A percentile compares a stretch with the other conserved stretches of the same genome.
phyloP scores from a whole-genome alignment of 2,888 invertebrate species.

The Ametastegia equiseti region DNA sequence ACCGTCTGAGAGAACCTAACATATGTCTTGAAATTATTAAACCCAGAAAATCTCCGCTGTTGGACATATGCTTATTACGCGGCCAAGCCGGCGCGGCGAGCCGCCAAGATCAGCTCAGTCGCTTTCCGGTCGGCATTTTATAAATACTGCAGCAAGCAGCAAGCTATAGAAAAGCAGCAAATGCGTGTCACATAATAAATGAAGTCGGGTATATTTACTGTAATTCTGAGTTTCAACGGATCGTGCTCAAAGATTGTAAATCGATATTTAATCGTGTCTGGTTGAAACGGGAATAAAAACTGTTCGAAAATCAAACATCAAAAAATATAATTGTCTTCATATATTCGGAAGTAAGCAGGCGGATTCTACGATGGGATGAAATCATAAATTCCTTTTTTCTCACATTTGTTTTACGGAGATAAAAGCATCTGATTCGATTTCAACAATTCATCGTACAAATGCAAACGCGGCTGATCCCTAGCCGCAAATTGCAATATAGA shows the following conservation, averaged over 20 bases:
- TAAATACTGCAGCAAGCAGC: conserved; percentile 72
- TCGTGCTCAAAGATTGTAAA: neutral
- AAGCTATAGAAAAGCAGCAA: conserved; percentile 1
- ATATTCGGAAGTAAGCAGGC: neutral
- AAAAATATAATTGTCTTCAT: neutral
- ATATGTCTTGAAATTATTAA: neutral
- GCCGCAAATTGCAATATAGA: neutral
- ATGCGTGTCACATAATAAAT: conserved; percentile 22
- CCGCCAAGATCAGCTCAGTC: conserved; percentile 74
- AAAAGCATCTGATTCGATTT: neutral
- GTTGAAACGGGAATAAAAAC: neutral
- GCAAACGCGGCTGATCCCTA: neutral
- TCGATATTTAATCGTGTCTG: neutral
- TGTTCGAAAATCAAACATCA: neutral
- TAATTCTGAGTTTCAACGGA: neutral
- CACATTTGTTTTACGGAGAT: neutral
- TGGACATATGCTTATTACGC: conserved; percentile 54
- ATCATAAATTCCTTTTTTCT: neutral
- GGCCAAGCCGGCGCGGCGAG: conserved; percentile 68
- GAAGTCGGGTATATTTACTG: neutral
- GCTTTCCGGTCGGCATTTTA: conserved; percentile 75
- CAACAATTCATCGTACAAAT: neutral
- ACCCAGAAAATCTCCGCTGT: neutral
- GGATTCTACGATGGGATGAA: conserved; percentile 30
- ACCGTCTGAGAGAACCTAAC: neutral